Percentiles rank a stretch among this genome's conserved stretches.
Evolutionary conservation across 2,113 vertebrate species (phyloP).

Genomic region (Dissostichus mawsoni): DNA sequence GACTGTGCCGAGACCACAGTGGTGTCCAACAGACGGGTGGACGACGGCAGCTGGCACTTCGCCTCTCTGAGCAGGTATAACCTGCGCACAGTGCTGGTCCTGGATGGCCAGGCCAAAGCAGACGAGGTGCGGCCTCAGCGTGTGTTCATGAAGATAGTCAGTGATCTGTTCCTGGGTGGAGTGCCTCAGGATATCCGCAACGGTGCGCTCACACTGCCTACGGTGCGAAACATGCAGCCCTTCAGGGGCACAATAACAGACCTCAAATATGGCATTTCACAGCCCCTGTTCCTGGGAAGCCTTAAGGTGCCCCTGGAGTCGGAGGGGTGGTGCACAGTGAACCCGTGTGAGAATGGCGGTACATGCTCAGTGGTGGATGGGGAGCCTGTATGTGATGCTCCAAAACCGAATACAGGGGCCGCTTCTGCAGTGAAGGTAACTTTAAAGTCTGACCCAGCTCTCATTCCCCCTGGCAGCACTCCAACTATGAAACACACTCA

Average conservation of each 20-base stretch:
- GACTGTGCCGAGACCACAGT: conserved; percentile 95
- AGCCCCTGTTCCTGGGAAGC: conserved; percentile 91
- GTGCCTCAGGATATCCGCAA: conserved; percentile 92
- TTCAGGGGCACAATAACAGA: conserved; percentile 94
- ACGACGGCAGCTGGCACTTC: conserved; percentile 93
- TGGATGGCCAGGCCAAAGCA: conserved; percentile 90
- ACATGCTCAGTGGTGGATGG: conserved; percentile 92
- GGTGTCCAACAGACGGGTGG: conserved; percentile 88
- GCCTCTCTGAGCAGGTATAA: conserved; percentile 91
- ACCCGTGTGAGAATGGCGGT: conserved; percentile 96
- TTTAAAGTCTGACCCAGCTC: background rate
- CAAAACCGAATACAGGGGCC: conserved; percentile 93
- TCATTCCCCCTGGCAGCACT: background rate
- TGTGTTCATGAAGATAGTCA: conserved; percentile 96
- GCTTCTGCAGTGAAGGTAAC: conserved; percentile 96
- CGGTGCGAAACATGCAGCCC: conserved; percentile 87
- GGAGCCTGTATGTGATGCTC: conserved; percentile 94
- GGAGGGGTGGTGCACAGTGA: conserved; percentile 91
- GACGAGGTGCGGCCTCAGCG: conserved; percentile 91
- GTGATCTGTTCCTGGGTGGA: conserved; percentile 96
- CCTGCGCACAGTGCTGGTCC: conserved; percentile 88
- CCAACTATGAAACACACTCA: conserved; percentile 23
- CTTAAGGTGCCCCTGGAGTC: conserved; percentile 90
- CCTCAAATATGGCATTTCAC: conserved; percentile 92
- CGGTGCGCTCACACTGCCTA: conserved; percentile 90